phyloP scores from a whole-genome alignment of 2,113 vertebrate species.

The Rhinolophus ferrumequinum region DNA sequence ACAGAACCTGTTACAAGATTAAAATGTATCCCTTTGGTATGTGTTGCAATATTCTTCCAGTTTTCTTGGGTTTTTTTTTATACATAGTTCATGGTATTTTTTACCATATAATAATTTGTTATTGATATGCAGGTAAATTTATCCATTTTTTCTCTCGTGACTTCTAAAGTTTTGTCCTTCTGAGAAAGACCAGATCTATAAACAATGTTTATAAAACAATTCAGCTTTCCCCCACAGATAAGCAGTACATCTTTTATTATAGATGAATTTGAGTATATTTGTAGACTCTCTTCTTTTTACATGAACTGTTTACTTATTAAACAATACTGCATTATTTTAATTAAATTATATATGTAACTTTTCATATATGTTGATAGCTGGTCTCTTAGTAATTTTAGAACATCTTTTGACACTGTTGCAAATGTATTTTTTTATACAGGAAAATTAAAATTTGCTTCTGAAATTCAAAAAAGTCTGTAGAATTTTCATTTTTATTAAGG shows the following conservation, averaged over 20 bases:
- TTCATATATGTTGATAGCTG: not conserved
- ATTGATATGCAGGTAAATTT: not conserved
- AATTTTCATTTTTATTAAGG: not conserved
- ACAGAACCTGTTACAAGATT: not conserved
- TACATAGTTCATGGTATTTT: not conserved
- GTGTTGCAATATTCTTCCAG: not conserved
- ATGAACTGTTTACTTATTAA: not conserved
- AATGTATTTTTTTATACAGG: not conserved
- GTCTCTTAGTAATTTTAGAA: not conserved
- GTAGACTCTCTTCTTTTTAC: not conserved
- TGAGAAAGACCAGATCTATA: not conserved
- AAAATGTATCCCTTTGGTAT: not conserved
- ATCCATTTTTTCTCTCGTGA: not conserved
- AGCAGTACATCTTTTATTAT: not conserved
- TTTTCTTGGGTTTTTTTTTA: not conserved
- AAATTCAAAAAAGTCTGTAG: not conserved
- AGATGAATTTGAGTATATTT: not conserved
- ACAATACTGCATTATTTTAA: not conserved
- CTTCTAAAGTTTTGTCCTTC: not conserved
- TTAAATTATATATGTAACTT: not conserved
- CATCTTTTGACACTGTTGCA: not conserved
- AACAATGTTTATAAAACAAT: not conserved
- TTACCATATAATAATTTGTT: not conserved
- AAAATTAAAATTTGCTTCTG: conserved; percentile 10
- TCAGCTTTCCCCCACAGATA: not conserved